Evolutionary conservation across 1,140 invertebrate species (phyloP).

Genomic region (Drosophila truncata): DNA sequence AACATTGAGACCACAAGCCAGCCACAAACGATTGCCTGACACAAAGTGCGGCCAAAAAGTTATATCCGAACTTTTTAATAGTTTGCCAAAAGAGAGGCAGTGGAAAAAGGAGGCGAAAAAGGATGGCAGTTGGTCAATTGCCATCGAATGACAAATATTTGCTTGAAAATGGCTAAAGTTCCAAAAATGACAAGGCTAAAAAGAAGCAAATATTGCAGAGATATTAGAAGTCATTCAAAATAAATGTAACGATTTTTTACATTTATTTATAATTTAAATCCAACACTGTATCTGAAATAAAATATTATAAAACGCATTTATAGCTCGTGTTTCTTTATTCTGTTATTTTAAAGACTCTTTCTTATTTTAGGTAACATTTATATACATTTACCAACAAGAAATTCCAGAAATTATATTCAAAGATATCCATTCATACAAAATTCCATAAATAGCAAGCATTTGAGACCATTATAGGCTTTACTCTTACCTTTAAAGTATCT

Average conservation of each 20-base stretch:
- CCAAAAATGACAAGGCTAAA: neutral
- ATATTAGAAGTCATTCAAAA: neutral
- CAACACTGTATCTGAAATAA: neutral
- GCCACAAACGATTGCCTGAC: constrained; percentile 35
- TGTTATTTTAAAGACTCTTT: neutral
- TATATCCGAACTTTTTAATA: constrained; percentile 41
- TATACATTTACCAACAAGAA: neutral
- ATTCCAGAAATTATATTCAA: neutral
- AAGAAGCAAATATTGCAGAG: neutral
- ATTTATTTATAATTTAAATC: neutral
- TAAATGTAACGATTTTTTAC: neutral
- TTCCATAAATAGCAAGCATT: neutral
- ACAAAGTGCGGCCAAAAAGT: constrained; percentile 34
- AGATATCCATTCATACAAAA: neutral
- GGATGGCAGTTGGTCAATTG: neutral
- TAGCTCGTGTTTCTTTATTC: no score
- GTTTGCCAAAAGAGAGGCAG: constrained; percentile 2
- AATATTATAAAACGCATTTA: no score
- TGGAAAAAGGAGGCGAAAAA: neutral
- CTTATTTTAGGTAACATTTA: neutral
- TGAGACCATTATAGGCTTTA: neutral
- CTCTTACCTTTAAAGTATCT: neutral
- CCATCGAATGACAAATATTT: constrained; percentile 25
- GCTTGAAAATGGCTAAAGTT: constrained; percentile 6
- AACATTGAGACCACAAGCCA: constrained; percentile 10